phyloP scores from a whole-genome alignment of 2,888 invertebrate genomes.

The Pammene aurita region DNA sequence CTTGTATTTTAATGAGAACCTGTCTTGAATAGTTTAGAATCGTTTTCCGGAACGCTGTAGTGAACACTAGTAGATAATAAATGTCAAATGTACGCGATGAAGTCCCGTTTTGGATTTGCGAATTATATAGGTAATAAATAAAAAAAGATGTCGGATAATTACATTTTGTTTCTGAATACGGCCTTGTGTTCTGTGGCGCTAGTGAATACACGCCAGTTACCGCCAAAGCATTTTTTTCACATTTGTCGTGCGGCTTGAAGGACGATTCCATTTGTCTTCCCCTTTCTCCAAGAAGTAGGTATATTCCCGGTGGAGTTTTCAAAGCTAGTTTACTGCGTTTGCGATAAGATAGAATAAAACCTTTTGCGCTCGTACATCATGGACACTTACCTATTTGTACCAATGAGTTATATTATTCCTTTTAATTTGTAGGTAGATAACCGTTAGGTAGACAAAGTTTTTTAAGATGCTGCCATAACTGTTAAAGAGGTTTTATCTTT shows the following conservation, averaged over 20 bases:
- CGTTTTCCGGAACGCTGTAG: too few species aligned
- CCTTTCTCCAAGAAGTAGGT: conserved; percentile 40
- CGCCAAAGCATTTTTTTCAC: conserved; percentile 39
- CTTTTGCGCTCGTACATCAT: conserved; percentile 40
- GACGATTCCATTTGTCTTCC: conserved; percentile 42
- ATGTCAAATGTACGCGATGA: too few species aligned
- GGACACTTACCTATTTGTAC: conserved; percentile 35
- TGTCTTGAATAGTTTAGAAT: too few species aligned
- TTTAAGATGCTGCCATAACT: too few species aligned
- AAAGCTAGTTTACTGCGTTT: conserved; percentile 41
- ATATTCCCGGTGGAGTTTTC: conserved; percentile 40
- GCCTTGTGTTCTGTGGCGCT: conserved; percentile 3
- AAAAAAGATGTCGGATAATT: background rate
- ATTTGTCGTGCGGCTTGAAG: conserved; percentile 35
- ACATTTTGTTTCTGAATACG: background rate
- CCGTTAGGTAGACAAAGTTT: background rate
- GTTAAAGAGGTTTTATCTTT: too few species aligned
- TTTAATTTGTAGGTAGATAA: background rate
- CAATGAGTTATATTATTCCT: conserved; percentile 8
- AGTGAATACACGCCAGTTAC: conserved; percentile 30
- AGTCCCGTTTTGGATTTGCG: too few species aligned
- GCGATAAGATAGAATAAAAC: conserved; percentile 42
- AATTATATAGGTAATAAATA: too few species aligned
- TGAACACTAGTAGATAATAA: too few species aligned
- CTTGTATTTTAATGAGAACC: too few species aligned